Percentiles rank a stretch among this genome's conserved stretches.
phyloP scores from a whole-genome alignment of 2,113 vertebrate genomes.

The Mus pahari region DNA sequence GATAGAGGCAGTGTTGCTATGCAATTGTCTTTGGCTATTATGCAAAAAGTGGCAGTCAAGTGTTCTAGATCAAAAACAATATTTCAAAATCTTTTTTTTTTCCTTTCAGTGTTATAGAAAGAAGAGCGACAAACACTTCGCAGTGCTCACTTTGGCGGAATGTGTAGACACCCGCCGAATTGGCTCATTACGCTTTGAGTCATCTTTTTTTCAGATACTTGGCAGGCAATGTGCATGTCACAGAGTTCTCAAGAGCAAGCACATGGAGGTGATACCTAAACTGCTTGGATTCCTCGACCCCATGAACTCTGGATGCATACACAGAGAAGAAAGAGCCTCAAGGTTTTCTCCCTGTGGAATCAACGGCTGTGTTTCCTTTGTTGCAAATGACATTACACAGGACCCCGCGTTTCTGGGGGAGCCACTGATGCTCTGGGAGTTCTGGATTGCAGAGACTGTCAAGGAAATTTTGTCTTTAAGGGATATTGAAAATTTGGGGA shows the following conservation, averaged over 20 bases:
- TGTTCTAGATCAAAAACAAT: constrained; percentile 58
- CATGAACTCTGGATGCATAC: background rate
- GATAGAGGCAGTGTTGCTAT: background rate
- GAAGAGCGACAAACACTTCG: constrained; percentile 61
- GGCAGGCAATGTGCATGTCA: background rate
- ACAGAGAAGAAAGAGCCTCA: background rate
- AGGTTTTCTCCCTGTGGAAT: background rate
- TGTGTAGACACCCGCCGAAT: constrained; percentile 57
- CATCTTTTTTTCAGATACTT: constrained; percentile 52
- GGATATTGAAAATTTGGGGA: background rate
- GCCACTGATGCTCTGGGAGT: background rate
- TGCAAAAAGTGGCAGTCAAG: constrained; percentile 14
- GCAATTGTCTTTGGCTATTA: constrained; percentile 54
- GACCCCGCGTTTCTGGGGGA: background rate
- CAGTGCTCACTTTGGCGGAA: constrained; percentile 52
- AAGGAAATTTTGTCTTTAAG: constrained; percentile 30
- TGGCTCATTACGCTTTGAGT: constrained; percentile 60
- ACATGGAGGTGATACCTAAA: background rate
- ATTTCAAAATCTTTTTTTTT: constrained; percentile 62
- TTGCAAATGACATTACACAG: background rate
- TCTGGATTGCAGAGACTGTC: background rate
- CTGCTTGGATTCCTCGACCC: background rate
- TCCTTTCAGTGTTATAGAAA: constrained; percentile 37
- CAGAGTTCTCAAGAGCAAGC: constrained; percentile 54
- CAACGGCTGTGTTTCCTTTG: background rate